Evolutionary conservation across 2,797 vertebrate genomes (phyloP).

Genomic region (Botia almorhae): DNA sequence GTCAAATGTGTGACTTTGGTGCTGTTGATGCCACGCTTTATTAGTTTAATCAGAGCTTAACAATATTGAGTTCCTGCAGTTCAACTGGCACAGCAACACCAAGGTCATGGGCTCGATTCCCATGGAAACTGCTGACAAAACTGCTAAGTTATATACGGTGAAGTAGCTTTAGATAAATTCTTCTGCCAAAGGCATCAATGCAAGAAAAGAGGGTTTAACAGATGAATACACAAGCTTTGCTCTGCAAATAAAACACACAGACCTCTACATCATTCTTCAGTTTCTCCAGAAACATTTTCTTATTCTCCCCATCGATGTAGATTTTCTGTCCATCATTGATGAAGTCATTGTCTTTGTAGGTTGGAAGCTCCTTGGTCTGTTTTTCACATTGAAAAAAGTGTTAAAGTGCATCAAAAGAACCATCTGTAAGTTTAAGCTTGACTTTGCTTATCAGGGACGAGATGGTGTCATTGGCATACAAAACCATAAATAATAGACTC

Average conservation of each 20-base stretch:
- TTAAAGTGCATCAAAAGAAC: not conserved
- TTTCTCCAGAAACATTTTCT: conserved; percentile 97
- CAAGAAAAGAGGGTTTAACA: too few species aligned
- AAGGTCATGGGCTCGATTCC: not conserved
- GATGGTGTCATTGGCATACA: not conserved
- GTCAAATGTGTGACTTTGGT: not conserved
- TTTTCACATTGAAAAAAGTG: not conserved
- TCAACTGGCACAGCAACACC: not conserved
- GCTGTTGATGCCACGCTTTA: not conserved
- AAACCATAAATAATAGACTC: not conserved
- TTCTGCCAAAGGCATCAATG: too few species aligned
- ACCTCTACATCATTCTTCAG: conserved; percentile 98
- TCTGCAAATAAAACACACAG: not conserved
- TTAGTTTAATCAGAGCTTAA: too few species aligned
- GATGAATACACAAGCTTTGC: conserved; percentile 37
- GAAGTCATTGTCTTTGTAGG: conserved; percentile 99
- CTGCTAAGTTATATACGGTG: too few species aligned
- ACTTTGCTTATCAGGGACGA: not conserved
- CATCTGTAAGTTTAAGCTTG: not conserved
- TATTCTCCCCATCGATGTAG: conserved; percentile 91
- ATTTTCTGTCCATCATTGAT: conserved; percentile 99
- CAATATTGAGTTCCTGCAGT: not conserved
- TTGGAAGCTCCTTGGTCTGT: conserved; percentile 98
- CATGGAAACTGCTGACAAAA: too few species aligned
- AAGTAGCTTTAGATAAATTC: too few species aligned